These are phyloP conservation scores for Lagodon rhomboides DNA, from an alignment of 2,797 vertebrate species.

Conservation along the genomic window DNA sequence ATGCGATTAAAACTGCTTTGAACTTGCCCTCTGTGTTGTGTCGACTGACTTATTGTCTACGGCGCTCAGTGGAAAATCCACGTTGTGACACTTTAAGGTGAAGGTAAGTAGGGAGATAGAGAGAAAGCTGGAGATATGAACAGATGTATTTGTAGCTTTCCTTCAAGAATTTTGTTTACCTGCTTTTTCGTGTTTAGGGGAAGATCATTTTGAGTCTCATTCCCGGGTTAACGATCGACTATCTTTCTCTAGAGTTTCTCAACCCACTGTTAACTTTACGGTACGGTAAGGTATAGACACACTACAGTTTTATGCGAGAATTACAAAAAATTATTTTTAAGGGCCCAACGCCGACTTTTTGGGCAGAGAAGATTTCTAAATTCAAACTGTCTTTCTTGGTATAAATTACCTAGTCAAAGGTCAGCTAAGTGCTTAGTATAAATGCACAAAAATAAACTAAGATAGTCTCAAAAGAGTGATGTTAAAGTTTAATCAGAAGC, in stretches of 20 bases:
- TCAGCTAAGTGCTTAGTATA: neutral
- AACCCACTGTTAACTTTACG: too few species aligned
- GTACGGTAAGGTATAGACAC: neutral
- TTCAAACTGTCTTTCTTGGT: neutral
- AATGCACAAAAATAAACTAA: neutral
- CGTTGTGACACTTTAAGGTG: constrained; percentile 32
- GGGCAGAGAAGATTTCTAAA: neutral
- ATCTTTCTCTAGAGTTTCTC: too few species aligned
- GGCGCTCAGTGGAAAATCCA: constrained; percentile 41
- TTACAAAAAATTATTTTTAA: too few species aligned
- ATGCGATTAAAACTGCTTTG: constrained; percentile 82
- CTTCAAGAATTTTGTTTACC: constrained; percentile 23
- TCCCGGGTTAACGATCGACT: too few species aligned
- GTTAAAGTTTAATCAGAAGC: neutral
- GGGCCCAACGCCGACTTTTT: neutral
- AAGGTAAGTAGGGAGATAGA: constrained; percentile 36
- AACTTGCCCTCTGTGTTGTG: constrained; percentile 69
- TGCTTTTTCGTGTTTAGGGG: neutral
- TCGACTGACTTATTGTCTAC: constrained; percentile 53
- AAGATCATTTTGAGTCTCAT: neutral
- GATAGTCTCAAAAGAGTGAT: neutral
- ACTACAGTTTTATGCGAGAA: neutral
- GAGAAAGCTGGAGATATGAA: constrained; percentile 17
- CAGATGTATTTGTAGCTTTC: neutral
- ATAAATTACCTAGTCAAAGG: neutral